Percentiles rank a stretch among this genome's conserved stretches.
Evolutionary conservation across 2,888 invertebrate genomes (phyloP).

Genomic region (Coremacera marginata): DNA sequence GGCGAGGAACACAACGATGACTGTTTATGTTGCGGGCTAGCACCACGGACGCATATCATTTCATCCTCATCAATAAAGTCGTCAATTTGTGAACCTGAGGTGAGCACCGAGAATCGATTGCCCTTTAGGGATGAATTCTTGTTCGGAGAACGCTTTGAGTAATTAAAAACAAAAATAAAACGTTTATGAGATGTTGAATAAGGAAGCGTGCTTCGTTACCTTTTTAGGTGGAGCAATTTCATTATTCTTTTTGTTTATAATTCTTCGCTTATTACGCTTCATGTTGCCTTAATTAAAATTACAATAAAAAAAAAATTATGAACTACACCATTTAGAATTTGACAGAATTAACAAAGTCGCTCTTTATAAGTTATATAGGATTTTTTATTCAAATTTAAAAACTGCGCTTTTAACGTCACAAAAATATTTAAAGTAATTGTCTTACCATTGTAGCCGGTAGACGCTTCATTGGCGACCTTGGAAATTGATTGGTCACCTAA

Average conservation of each 20-base stretch:
- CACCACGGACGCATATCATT: background rate
- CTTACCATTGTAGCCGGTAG: conserved; percentile 2
- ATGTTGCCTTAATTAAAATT: background rate
- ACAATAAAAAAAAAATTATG: too few relatives aligned
- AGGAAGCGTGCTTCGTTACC: background rate
- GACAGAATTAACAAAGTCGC: too few relatives aligned
- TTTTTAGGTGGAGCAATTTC: background rate
- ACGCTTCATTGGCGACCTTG: background rate
- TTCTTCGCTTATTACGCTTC: background rate
- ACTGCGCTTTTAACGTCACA: background rate
- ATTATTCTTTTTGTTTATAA: background rate
- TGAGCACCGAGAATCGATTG: background rate
- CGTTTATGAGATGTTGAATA: background rate
- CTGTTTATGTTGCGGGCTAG: background rate
- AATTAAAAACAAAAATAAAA: background rate
- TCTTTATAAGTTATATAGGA: too few relatives aligned
- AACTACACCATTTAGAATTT: too few relatives aligned
- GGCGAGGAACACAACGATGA: background rate
- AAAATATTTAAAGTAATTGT: background rate
- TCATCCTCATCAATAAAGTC: background rate
- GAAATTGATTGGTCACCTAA: background rate
- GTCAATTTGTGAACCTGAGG: background rate
- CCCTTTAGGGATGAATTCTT: background rate
- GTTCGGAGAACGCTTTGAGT: background rate
- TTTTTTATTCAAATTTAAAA: background rate